Evolutionary conservation across 2,113 vertebrate genomes (phyloP).

Genomic region (Bubo scandiacus): DNA sequence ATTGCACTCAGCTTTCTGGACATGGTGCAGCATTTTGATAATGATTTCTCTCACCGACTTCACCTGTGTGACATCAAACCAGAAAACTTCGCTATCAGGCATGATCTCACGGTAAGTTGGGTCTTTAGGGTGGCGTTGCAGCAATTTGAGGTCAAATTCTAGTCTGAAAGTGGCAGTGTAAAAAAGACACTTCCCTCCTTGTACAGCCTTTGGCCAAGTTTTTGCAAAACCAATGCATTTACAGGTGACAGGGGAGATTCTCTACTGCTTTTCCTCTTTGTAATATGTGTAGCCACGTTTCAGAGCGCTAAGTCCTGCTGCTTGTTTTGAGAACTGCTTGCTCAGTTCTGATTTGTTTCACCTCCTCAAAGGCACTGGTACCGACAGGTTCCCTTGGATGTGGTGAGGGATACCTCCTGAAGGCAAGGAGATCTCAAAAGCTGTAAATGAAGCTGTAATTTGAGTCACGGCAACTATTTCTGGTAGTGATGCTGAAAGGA

Average conservation of each 20-base stretch:
- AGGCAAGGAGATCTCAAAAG: not conserved
- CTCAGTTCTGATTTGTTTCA: not conserved
- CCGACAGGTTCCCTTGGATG: not conserved
- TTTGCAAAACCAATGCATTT: not conserved
- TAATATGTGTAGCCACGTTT: not conserved
- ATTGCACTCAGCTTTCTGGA: conserved; percentile 96
- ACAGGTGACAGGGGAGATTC: not conserved
- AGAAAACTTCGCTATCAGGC: conserved; percentile 95
- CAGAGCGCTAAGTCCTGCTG: not conserved
- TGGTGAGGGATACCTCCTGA: not conserved
- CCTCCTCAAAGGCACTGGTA: not conserved
- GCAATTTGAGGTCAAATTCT: not conserved
- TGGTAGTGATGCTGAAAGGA: not conserved
- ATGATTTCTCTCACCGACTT: conserved; percentile 90
- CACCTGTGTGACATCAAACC: conserved; percentile 97
- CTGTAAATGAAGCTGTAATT: not conserved
- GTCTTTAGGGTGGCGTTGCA: not conserved
- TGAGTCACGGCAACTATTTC: not conserved
- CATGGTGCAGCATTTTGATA: conserved; percentile 92
- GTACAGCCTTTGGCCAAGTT: not conserved
- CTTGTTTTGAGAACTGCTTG: not conserved
- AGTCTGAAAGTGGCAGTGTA: not conserved
- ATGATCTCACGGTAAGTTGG: conserved; percentile 88
- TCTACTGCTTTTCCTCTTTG: not conserved
- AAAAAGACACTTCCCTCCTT: not conserved